Conservation (phyloP, 2,113 vertebrate species). For the Microcebus murinus region DNA sequence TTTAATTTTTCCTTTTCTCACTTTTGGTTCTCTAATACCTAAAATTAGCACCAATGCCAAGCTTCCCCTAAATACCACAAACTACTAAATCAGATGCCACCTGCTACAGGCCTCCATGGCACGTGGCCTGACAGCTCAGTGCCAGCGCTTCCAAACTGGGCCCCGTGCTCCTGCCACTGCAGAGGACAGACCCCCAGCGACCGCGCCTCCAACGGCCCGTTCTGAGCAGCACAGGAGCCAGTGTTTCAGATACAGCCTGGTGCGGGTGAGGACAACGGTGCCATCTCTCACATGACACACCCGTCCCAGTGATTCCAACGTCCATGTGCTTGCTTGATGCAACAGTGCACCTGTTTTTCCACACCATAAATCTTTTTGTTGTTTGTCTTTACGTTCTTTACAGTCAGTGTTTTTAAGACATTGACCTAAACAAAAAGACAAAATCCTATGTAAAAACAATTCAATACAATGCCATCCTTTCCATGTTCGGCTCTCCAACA, state of each 20-base stretch:
- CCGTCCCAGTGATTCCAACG: fast-evolving
- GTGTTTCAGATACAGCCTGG: neutral
- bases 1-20: neutral
- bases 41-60: neutral
- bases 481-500: neutral
- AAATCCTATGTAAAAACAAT: neutral
- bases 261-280: neutral
- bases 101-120: too few relatives aligned
- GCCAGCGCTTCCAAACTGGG: too few relatives aligned
- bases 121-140: too few relatives aligned
- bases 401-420: neutral
- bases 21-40: neutral
- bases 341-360: too few relatives aligned
- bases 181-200: too few relatives aligned
- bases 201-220: neutral
- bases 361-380: neutral
- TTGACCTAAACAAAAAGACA: neutral
- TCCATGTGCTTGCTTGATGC: neutral
- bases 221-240: neutral
- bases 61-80: too few relatives aligned
- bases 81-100: neutral
- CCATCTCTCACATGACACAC: neutral
- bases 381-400: neutral
- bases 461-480: neutral
- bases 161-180: too few relatives aligned